Evolutionary conservation across 2,113 vertebrate genomes (phyloP).

Genomic region (Protobothrops mucrosquamatus): DNA sequence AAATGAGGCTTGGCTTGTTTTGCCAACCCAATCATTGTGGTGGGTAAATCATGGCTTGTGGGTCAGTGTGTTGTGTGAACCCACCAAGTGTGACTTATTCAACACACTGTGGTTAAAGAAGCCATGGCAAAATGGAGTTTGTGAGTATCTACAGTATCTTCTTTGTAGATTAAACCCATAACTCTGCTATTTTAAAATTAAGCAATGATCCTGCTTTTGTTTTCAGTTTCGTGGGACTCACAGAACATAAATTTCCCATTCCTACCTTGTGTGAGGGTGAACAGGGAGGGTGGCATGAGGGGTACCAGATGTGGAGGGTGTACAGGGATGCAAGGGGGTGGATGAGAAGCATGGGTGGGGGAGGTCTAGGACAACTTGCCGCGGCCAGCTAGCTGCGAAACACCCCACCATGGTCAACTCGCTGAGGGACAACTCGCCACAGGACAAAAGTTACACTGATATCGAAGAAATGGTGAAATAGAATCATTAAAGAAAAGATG

Average conservation of each 20-base stretch:
- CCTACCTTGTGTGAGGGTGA: neutral
- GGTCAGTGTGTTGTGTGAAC: neutral
- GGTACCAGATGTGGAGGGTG: too few relatives aligned
- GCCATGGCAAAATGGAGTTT: neutral
- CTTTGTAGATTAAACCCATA: neutral
- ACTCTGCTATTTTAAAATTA: neutral
- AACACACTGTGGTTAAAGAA: neutral
- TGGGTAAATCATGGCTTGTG: neutral
- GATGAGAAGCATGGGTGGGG: too few relatives aligned
- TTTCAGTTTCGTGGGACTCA: neutral
- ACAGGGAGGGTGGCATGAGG: too few relatives aligned
- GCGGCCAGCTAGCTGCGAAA: too few relatives aligned
- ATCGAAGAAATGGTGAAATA: too few relatives aligned
- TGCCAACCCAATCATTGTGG: neutral
- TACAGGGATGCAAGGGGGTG: too few relatives aligned
- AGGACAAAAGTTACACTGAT: too few relatives aligned
- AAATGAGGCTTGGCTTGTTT: neutral
- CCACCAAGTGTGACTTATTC: neutral
- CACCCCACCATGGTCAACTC: too few relatives aligned
- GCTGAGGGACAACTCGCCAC: too few relatives aligned
- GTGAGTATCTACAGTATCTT: neutral
- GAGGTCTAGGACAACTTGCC: too few relatives aligned
- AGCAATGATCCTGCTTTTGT: neutral
- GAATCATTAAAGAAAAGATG: too few relatives aligned
- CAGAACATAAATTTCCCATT: neutral